Base-by-base conservation (phyloP, 2,888 invertebrate species). In the Drepana falcataria region DNA sequence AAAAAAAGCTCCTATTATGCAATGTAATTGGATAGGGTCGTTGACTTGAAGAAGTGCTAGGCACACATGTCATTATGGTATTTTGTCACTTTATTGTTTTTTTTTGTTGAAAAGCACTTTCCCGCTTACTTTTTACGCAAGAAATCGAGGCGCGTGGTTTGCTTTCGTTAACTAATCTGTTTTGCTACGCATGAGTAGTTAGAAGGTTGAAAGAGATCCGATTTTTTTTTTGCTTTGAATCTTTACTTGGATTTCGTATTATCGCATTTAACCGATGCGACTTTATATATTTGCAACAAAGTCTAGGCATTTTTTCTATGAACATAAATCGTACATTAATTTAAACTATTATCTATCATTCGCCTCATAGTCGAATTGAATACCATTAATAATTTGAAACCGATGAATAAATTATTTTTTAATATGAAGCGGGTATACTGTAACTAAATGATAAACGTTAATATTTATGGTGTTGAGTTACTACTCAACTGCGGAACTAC, bases 1-100 rank as follows among this genome's bases (percentile, higher is more conserved):
- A 82, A 80, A 69, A 62, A 79, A 72, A 69, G 69, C 61, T 73
- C 71, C 79, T 71, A 85, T 87, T 86, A 86, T 83, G 83, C 80
- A 84, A 82, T 77, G 75, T 85, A 87, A 87, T 86, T 87, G 87
- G 81, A 75, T 84, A 65, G 68, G 85, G 87, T 86, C 83, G 77
- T 73, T 79, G 87, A 86, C 87, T 68, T 61, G 63, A 68, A 76
- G 75, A 77, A 65, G 77, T 70, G 70, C 73, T 75, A 66, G 72
- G 73, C 76, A 83, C 71, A 78, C 75, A 68, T 74, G 70, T 75
- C 71, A 74, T 77, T 68, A 74, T 69, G 66, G 67, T 49, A 58
- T 66, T 70, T 71, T 64, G 70, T 68, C 59, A 61, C 59, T 61
- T 21, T 21, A 57, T 33, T 48, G 61, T 64, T 66, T 65, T 63